Conservation (phyloP, 2,797 vertebrate genomes). For the Tarsius wallacei region DNA sequence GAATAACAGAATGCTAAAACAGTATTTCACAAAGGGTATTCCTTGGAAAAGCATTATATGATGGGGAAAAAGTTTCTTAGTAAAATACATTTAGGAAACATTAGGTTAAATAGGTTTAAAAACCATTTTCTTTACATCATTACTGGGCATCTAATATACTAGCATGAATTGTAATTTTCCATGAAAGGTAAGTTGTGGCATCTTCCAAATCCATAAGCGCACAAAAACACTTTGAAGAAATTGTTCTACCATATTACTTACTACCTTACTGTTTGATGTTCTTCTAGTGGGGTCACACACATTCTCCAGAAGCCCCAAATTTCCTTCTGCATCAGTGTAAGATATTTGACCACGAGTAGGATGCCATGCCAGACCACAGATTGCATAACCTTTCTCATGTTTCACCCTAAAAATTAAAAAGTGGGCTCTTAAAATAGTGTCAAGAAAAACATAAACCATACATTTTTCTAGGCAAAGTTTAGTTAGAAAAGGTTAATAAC, state of each 20-base stretch:
- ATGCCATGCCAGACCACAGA: slow-evolving; percentile 96
- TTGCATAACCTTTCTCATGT: slow-evolving; percentile 96
- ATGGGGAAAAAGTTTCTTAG: background rate
- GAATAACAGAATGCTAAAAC: background rate
- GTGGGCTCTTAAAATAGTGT: slow-evolving; percentile 21
- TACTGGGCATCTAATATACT: background rate
- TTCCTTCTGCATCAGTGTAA: slow-evolving; percentile 97
- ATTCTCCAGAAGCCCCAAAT: slow-evolving; percentile 96
- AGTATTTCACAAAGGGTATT: slow-evolving; percentile 48
- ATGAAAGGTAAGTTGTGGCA: background rate
- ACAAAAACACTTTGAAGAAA: slow-evolving; percentile 17
- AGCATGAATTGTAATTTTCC: slow-evolving; percentile 12
- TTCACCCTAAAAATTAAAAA: slow-evolving; percentile 93
- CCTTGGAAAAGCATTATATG: slow-evolving; percentile 15
- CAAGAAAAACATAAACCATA: slow-evolving; percentile 57
- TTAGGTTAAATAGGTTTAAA: background rate
- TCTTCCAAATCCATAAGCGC: background rate
- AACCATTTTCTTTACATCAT: slow-evolving; percentile 42
- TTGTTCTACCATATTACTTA: background rate
- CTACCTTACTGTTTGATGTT: slow-evolving; percentile 89
- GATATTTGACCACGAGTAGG: slow-evolving; percentile 93
- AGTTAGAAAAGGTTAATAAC: slow-evolving; percentile 45
- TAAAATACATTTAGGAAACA: slow-evolving; percentile 46
- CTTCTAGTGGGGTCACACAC: slow-evolving; percentile 86
- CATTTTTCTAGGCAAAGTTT: slow-evolving; percentile 61